phyloP scores from a whole-genome alignment of 2,888 invertebrate species.

The Leptura quadrifasciata region DNA sequence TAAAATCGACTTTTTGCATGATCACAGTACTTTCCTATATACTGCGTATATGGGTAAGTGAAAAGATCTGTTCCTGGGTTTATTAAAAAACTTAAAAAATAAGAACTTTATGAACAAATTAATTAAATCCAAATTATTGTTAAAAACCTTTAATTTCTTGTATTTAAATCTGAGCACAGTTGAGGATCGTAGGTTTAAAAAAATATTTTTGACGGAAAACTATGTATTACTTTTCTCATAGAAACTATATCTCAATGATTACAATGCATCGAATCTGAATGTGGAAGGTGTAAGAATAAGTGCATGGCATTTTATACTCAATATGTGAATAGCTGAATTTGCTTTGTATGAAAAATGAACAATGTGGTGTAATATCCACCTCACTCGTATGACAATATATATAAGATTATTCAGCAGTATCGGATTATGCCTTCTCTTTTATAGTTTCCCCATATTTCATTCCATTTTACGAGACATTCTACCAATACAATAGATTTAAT shows the following conservation, averaged over 20 bases:
- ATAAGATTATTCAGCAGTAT: conserved; percentile 15
- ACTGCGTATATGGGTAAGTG: too few relatives aligned
- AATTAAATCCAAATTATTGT: too few relatives aligned
- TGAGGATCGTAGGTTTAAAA: too few relatives aligned
- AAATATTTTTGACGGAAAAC: too few relatives aligned
- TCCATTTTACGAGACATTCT: conserved; percentile 29
- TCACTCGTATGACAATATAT: conserved; percentile 9
- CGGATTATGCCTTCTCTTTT: conserved; percentile 26
- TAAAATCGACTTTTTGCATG: too few relatives aligned
- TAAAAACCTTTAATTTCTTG: too few relatives aligned
- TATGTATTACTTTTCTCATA: too few relatives aligned
- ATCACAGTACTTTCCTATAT: too few relatives aligned
- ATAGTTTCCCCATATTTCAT: conserved; percentile 12
- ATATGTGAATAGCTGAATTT: neutral
- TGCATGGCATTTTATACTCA: neutral
- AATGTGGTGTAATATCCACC: neutral
- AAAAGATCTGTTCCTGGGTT: too few relatives aligned
- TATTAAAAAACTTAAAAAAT: too few relatives aligned
- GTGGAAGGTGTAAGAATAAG: neutral
- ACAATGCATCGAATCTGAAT: neutral
- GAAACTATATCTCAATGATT: neutral
- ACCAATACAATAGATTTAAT: conserved; percentile 25
- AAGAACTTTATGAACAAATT: too few relatives aligned
- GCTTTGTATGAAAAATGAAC: neutral
- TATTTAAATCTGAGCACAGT: too few relatives aligned